Conservation (phyloP, 37 sponge, comb jelly and placozoan species). For the Sycon ciliatum region DNA sequence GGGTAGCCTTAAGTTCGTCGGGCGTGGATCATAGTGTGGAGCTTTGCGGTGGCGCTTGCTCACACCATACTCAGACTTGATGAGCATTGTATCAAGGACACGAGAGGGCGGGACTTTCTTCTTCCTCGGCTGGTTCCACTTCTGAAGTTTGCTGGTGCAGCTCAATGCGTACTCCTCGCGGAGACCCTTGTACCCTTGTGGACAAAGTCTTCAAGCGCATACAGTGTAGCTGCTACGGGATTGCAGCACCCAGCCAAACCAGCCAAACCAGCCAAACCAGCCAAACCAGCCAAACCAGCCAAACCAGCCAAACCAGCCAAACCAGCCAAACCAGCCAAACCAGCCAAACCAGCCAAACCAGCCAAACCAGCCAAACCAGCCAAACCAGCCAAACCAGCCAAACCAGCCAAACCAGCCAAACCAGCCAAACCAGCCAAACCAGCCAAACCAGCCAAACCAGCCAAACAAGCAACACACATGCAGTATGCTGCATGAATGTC, state of each 20-base stretch:
- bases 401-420: too few relatives aligned
- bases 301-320: too few relatives aligned
- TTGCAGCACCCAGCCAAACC: conserved; percentile 37
- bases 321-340: too few relatives aligned
- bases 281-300: too few relatives aligned
- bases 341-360: too few relatives aligned
- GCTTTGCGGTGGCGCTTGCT: neutral
- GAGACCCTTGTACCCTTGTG: conserved; percentile 21
- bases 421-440: too few relatives aligned
- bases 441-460: too few relatives aligned
- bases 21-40: conserved; percentile 18
- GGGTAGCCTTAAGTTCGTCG: conserved; percentile 14
- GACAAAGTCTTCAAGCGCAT: conserved; percentile 30
- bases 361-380: too few relatives aligned
- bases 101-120: conserved; percentile 13
- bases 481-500: conserved; percentile 24
- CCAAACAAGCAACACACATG: conserved; percentile 22
- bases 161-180: conserved; percentile 11
- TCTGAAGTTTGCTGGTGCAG: conserved; percentile 29
- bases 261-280: too few relatives aligned
- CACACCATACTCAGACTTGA: conserved; percentile 19
- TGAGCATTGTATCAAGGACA: conserved; percentile 9
- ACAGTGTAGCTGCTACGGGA: conserved; percentile 18
- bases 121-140: conserved; percentile 21
- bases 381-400: too few relatives aligned